phyloP scores from a whole-genome alignment of 2,113 vertebrate genomes.

The Morone saxatilis region DNA sequence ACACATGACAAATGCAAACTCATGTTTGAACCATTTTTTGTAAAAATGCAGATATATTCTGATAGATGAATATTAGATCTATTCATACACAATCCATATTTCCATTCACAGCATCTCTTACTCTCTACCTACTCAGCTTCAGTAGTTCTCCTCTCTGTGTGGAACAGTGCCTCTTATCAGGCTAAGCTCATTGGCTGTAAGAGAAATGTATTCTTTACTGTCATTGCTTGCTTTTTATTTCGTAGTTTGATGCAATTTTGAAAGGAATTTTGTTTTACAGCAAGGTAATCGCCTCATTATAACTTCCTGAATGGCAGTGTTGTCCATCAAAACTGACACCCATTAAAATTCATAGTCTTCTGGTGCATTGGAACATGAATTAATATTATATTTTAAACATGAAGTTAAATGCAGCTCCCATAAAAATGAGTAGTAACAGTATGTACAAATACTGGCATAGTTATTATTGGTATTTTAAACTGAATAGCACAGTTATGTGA shows the following conservation, averaged over 20 bases:
- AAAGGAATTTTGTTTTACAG: not conserved
- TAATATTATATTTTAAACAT: not conserved
- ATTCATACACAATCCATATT: not conserved
- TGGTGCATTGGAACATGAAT: not conserved
- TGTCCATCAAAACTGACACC: not conserved
- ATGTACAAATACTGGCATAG: not conserved
- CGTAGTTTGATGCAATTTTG: conserved; percentile 12
- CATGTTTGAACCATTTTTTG: not conserved
- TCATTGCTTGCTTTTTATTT: not conserved
- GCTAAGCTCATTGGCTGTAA: not conserved
- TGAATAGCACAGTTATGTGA: not conserved
- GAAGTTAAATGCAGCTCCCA: not conserved
- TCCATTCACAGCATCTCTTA: not conserved
- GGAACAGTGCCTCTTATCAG: not conserved
- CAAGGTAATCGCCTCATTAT: not conserved
- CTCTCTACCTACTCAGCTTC: not conserved
- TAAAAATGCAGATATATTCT: not conserved
- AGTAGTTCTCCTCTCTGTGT: too few relatives aligned
- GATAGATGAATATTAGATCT: not conserved
- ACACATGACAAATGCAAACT: not conserved
- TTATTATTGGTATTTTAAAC: not conserved
- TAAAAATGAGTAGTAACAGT: not conserved
- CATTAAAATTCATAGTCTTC: not conserved
- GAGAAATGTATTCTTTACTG: not conserved
- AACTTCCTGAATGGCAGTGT: not conserved